Percentiles rank a stretch among this genome's conserved stretches.
Evolutionary conservation across 2,113 vertebrate genomes (phyloP).

Genomic region (Hydrolagus affinis): DNA sequence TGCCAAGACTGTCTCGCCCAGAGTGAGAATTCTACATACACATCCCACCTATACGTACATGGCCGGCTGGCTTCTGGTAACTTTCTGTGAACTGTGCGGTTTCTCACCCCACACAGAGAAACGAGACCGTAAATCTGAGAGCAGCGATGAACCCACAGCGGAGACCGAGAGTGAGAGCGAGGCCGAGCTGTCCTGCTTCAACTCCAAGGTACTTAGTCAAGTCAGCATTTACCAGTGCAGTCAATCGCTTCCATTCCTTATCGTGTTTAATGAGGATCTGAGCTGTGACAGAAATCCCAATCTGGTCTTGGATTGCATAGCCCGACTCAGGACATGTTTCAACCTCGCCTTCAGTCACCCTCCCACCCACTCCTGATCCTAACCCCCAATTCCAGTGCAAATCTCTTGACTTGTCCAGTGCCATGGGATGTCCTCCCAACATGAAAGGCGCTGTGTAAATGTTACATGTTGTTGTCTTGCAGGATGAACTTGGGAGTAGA

Average conservation of each 20-base stretch:
- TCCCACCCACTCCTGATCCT: too few relatives aligned
- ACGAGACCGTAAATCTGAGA: constrained; percentile 70
- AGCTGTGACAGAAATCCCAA: too few relatives aligned
- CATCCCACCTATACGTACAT: background rate
- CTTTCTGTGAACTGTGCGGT: background rate
- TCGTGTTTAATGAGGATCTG: too few relatives aligned
- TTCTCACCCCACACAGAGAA: constrained; percentile 42
- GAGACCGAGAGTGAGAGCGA: constrained; percentile 96
- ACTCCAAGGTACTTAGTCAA: constrained; percentile 25
- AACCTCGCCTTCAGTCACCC: too few relatives aligned
- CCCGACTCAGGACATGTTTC: too few relatives aligned
- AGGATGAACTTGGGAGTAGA: too few relatives aligned
- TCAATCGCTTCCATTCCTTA: background rate
- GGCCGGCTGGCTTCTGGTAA: background rate
- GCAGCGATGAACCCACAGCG: constrained; percentile 73
- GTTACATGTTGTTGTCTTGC: too few relatives aligned
- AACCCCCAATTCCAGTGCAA: too few relatives aligned
- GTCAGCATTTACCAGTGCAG: background rate
- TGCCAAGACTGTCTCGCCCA: background rate
- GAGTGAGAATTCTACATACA: background rate
- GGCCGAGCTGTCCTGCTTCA: constrained; percentile 80
- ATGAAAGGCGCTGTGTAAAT: too few relatives aligned
- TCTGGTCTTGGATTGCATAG: too few relatives aligned
- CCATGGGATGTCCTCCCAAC: too few relatives aligned
- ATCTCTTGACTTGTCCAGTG: too few relatives aligned